Base-by-base conservation (phyloP, 2,888 invertebrate species). In the Pyrgus malvae region DNA sequence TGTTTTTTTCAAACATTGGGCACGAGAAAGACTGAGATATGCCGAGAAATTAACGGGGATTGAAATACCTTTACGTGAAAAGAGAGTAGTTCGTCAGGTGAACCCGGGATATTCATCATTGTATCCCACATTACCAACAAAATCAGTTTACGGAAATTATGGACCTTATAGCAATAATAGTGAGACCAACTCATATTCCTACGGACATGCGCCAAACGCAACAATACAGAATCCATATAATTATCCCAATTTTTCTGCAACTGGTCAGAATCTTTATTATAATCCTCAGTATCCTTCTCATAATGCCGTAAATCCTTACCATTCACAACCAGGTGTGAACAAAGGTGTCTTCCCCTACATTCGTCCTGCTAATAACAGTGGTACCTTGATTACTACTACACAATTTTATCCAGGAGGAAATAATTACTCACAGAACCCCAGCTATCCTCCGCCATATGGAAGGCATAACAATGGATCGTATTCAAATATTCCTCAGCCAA, bases 91-190 rank as follows among this genome's bases (percentile, higher is more conserved):
- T 16, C 68, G 80, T 17, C 79, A 80, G 66, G 62, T 64, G 0
- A 57, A 65, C 45, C 53, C 61, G 23, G 69, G 66, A 14, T 67
- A 73, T 57, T 48, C 66, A 12, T 54, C 61, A 2, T 31, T 73
- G n/a, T 76, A 79, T 59, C 76, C 78, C 9, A 63, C 68, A 31
- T 46, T 73, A 35, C 69, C 75, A 1, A 66, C 72, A 12, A 27
- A 25, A 5, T 25, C 42, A 6, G 12, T 23, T 9, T 50, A 50
- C n/a, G 41, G 42, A 19, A 17, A 50, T 42, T 42, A 50, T 42
- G 42, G 42, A 19, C 23, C 33, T 12, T 35, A 42, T 33, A 19
- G 23, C 6, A 29, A 19, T 17, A 31, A 49, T 14, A 49, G 31
- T 35, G 14, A 6, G 3, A 27, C 27, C 5, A 38, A 35, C 5